Conservation (phyloP, 2,113 vertebrate species). For the Notarius quadriscutis region DNA sequence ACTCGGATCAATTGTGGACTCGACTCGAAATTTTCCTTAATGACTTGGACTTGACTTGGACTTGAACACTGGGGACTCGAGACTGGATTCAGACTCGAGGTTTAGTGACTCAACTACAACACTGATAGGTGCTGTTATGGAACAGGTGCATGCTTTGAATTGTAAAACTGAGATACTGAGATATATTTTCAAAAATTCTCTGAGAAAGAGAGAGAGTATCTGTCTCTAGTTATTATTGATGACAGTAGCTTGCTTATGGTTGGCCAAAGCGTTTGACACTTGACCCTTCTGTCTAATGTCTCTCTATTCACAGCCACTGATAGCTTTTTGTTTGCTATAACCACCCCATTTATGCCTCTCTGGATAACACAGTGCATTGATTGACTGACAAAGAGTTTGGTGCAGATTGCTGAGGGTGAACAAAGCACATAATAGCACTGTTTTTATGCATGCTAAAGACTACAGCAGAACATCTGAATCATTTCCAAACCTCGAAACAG, state of each 20-base stretch:
- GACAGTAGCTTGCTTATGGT: conserved; percentile 65
- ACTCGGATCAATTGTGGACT: too few relatives aligned
- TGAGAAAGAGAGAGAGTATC: conserved; percentile 6
- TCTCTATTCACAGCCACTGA: conserved; percentile 68
- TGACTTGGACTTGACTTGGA: too few relatives aligned
- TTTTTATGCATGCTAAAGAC: conserved; percentile 48
- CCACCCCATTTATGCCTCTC: conserved; percentile 68
- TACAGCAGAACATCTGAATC: conserved; percentile 38
- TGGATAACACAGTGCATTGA: conserved; percentile 60
- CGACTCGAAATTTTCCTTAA: too few relatives aligned
- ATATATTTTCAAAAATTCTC: background rate
- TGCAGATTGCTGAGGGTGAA: conserved; percentile 54
- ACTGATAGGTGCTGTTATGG: background rate
- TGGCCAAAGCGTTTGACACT: conserved; percentile 68
- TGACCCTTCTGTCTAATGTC: conserved; percentile 66
- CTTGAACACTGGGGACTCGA: too few relatives aligned
- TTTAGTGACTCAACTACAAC: too few relatives aligned
- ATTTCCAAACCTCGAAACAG: conserved; percentile 27
- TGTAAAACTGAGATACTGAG: background rate
- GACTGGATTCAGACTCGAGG: too few relatives aligned
- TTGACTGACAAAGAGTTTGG: conserved; percentile 58
- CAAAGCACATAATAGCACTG: conserved; percentile 46
- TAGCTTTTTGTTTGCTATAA: conserved; percentile 75
- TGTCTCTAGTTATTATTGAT: conserved; percentile 68
- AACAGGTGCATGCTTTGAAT: conserved; percentile 20